Conservation (phyloP, 2,113 vertebrate species). For the Sinocyclocheilus anshuiensis region DNA sequence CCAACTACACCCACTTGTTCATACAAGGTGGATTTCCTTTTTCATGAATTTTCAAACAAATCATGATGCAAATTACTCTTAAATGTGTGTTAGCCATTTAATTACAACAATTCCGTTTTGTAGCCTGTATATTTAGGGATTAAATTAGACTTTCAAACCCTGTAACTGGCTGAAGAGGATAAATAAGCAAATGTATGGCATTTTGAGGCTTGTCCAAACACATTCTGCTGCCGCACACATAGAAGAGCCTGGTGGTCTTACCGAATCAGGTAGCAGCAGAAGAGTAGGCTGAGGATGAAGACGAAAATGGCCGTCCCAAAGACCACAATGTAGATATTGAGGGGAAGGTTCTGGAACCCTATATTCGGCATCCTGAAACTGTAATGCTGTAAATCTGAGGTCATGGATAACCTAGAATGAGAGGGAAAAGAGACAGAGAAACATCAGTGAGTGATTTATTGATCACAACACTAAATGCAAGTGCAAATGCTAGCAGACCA, state of each 20-base stretch:
- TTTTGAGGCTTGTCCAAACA: slow-evolving; percentile 30
- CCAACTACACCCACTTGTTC: neutral
- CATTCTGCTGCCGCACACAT: neutral
- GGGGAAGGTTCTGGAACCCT: slow-evolving; percentile 98
- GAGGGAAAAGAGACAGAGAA: neutral
- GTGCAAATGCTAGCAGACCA: neutral
- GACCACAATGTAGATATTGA: slow-evolving; percentile 99
- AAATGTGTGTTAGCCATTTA: neutral
- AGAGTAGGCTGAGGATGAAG: slow-evolving; percentile 99
- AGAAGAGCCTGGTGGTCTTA: slow-evolving; percentile 69
- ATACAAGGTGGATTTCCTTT: neutral
- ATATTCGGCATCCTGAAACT: slow-evolving; percentile 99
- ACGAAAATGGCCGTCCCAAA: slow-evolving; percentile 98
- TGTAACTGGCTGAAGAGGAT: neutral
- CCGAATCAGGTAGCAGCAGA: slow-evolving; percentile 99
- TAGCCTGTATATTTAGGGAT: neutral
- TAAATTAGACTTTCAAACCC: neutral
- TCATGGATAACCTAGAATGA: slow-evolving; percentile 90
- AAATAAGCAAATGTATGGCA: slow-evolving; percentile 50
- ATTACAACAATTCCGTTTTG: neutral
- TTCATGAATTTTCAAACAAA: neutral
- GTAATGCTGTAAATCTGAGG: slow-evolving; percentile 91
- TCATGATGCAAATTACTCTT: neutral
- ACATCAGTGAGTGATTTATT: slow-evolving; percentile 7
- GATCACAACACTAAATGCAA: neutral